phyloP scores from a whole-genome alignment of 2,113 vertebrate species.

The Galemys pyrenaicus region DNA sequence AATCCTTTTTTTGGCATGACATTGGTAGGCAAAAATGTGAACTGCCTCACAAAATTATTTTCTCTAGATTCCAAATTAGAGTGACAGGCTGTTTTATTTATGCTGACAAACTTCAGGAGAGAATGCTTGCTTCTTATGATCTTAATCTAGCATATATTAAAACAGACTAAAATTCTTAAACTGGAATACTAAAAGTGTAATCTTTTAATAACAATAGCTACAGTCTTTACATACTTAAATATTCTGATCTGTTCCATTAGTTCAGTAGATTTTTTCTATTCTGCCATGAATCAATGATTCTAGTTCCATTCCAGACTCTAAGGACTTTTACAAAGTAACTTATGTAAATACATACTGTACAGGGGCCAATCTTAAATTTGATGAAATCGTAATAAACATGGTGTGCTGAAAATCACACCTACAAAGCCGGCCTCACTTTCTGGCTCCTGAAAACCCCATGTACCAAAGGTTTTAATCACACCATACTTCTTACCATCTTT shows the following conservation, averaged over 20 bases:
- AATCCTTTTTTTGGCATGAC: not conserved
- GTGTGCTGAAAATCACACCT: not conserved
- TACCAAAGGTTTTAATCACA: not conserved
- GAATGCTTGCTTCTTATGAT: not conserved
- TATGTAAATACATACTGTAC: not conserved
- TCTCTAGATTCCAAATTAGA: not conserved
- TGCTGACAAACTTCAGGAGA: not conserved
- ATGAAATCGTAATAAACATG: not conserved
- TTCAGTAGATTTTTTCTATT: not conserved
- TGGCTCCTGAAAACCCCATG: not conserved
- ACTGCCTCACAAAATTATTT: not conserved
- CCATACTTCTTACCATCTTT: not conserved
- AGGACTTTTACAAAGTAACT: not conserved
- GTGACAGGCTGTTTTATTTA: not conserved
- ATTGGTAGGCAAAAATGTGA: not conserved
- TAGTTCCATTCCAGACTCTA: not conserved
- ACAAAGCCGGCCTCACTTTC: not conserved
- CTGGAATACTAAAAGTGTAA: not conserved
- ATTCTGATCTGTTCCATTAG: not conserved
- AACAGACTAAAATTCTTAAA: not conserved
- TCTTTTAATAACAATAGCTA: not conserved
- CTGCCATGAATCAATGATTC: not conserved
- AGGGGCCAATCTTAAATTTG: not conserved
- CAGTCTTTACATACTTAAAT: not conserved
- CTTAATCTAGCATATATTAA: not conserved